phyloP scores from a whole-genome alignment of 2,888 invertebrate species.

The Lathronympha strigana region DNA sequence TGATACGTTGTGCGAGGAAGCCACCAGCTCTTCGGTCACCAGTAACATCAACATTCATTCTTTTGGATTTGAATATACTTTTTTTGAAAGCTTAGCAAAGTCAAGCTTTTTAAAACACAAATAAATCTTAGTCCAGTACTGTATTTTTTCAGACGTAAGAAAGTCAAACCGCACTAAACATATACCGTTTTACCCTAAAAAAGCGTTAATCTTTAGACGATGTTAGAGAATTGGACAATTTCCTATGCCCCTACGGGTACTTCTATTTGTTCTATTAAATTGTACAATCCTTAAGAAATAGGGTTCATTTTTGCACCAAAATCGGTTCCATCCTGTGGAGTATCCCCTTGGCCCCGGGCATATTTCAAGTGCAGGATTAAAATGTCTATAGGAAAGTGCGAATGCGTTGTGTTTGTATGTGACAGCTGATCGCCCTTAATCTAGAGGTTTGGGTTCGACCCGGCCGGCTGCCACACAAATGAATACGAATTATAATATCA shows the following conservation, averaged over 20 bases:
- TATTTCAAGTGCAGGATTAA: conserved; percentile 82
- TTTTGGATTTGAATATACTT: too few relatives aligned
- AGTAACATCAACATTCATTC: too few relatives aligned
- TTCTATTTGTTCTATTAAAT: conserved; percentile 6
- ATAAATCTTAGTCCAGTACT: not conserved
- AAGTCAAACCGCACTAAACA: conserved; percentile 46
- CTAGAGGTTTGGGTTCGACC: conserved; percentile 50
- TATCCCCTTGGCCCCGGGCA: conserved; percentile 57
- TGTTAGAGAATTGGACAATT: conserved; percentile 67
- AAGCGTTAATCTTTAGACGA: conserved; percentile 70
- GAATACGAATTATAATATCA: not conserved
- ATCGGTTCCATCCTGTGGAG: not conserved
- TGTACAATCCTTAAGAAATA: not conserved
- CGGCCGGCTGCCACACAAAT: conserved; percentile 34
- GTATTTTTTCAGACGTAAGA: not conserved
- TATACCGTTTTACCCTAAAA: conserved; percentile 54
- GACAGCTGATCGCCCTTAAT: conserved; percentile 78
- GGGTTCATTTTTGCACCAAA: not conserved
- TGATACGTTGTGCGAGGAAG: too few relatives aligned
- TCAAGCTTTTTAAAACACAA: not conserved
- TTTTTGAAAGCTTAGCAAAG: too few relatives aligned
- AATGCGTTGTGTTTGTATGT: conserved; percentile 73
- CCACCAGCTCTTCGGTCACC: too few relatives aligned
- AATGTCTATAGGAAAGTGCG: conserved; percentile 74
- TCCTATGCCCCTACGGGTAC: conserved; percentile 50